Evolutionary conservation across 2,888 invertebrate species (phyloP).

Genomic region (Ophion slaviceki): DNA sequence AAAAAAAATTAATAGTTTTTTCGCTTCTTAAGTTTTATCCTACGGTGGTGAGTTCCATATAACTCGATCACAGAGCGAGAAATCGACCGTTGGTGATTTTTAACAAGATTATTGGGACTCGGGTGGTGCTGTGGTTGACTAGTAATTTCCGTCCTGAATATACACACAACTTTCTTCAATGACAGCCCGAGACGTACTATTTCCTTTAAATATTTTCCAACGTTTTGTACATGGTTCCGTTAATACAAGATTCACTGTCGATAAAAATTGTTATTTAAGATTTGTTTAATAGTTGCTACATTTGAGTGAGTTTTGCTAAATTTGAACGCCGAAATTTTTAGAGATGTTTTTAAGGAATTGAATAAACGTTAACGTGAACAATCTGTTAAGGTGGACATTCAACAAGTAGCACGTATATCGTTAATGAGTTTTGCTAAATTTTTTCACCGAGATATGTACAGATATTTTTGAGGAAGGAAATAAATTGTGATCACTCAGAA

Average conservation of each 20-base stretch:
- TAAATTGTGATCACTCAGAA: no score
- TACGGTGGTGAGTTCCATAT: not conserved
- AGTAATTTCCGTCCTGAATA: slow-evolving; percentile 54
- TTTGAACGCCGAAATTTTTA: no score
- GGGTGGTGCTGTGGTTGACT: slow-evolving; percentile 45
- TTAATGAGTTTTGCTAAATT: no score
- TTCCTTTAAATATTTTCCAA: slow-evolving; percentile 31
- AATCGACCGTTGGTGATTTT: slow-evolving; percentile 2
- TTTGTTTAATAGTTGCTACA: no score
- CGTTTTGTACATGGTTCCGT: not conserved
- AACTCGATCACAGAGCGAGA: not conserved
- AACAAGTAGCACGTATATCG: no score
- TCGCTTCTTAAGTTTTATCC: not conserved
- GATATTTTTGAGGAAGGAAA: no score
- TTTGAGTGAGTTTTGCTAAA: no score
- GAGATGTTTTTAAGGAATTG: no score
- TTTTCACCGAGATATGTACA: no score
- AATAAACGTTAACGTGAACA: no score
- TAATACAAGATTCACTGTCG: not conserved
- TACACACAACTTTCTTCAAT: slow-evolving; percentile 19
- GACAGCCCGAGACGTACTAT: not conserved
- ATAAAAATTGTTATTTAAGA: no score
- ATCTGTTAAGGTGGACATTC: no score
- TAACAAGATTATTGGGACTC: slow-evolving; percentile 20
- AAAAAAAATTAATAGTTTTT: not conserved